Base-by-base conservation (phyloP, 2,797 vertebrate species). In the Chaetophractus vellerosus region DNA sequence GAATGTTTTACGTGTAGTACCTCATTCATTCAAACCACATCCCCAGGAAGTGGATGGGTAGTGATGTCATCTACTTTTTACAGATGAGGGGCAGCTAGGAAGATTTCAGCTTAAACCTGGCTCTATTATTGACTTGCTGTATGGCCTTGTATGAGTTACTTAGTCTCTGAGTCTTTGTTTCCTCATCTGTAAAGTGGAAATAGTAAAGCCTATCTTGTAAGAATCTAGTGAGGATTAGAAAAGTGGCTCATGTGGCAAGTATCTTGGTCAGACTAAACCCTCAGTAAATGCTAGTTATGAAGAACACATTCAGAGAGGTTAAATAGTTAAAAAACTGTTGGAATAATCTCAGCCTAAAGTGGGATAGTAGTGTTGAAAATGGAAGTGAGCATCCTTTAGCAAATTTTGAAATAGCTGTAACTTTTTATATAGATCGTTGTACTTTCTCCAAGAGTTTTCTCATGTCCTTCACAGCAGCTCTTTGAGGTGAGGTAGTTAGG, bases 241-340 rank as follows among this genome's bases (percentile, higher is more conserved):
- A 91, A 89, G 48, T 28, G 19, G 9, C 75, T 91, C 36, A 19
- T 48, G 6, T 55, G 14, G 33, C 78, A 9, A 31, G 6, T 93
- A 3, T 36, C 41, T 92, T 78, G 33, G 48, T 86, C 36, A 76
- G 16, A 63, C 90, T 52, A 88, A 19, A 81, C 59, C 21, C 26
- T 59, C 52, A 80, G 4, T 74, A 78, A 94, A 81, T 80, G 9
- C 90, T 91, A 76, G 33, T 69, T 76, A 24, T 9, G 48, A 94
- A 61, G 36, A 79, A 95, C 50, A 89, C 38, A 88, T 66, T 87
- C 9, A 68, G 41, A 80, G 76, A 66, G 3, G 45, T 31, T 92
- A 72, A 80, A 90, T 64, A 84, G 11, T 21, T 72, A 45, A 10
- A 21, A 36, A 72, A 45, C 38, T 72, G 26, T 72, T 45, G 41